phyloP scores from a whole-genome alignment of 1,140 invertebrate genomes.

The Calosoma granatense region DNA sequence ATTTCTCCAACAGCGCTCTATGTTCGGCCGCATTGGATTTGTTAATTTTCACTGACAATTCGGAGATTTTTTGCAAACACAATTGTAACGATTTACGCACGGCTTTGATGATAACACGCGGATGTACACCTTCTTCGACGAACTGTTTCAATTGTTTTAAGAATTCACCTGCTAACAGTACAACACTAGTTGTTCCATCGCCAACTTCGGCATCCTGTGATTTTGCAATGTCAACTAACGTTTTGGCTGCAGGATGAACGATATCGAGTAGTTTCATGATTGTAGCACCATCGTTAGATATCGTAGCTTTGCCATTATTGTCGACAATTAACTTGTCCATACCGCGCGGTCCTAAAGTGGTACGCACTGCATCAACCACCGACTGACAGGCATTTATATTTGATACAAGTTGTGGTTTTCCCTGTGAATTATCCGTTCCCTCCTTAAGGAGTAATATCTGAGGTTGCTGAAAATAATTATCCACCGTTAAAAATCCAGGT shows the following conservation, averaged over 20 bases:
- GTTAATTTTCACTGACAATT: conserved; percentile 74
- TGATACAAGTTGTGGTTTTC: conserved; percentile 90
- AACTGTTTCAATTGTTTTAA: conserved; percentile 92
- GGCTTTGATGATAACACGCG: conserved; percentile 82
- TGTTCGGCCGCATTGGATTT: conserved; percentile 48
- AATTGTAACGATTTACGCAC: conserved; percentile 72
- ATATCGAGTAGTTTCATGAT: conserved; percentile 96
- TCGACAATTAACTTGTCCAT: conserved; percentile 99
- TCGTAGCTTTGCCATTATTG: conserved; percentile 78
- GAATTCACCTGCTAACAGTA: conserved; percentile 90
- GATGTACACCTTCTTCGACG: conserved; percentile 95
- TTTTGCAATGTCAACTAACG: conserved; percentile 96
- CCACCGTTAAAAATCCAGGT: not conserved
- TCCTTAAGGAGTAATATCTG: conserved; percentile 97
- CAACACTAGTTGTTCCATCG: conserved; percentile 96
- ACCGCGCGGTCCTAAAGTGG: conserved; percentile 94
- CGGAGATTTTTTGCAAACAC: conserved; percentile 74
- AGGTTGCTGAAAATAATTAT: conserved; percentile 66
- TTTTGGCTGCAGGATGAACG: conserved; percentile 95
- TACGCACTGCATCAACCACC: conserved; percentile 88
- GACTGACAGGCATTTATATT: conserved; percentile 99
- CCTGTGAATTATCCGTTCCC: conserved; percentile 94
- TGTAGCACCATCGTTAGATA: conserved; percentile 99
- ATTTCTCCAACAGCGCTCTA: conserved; percentile 77
- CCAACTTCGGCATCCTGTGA: conserved; percentile 99